A percentile compares a stretch with the other conserved stretches of the same genome.
These are phyloP conservation scores for Oscheius sp. DNA, from an alignment of 2,888 invertebrate species.

Conservation along the genomic window DNA sequence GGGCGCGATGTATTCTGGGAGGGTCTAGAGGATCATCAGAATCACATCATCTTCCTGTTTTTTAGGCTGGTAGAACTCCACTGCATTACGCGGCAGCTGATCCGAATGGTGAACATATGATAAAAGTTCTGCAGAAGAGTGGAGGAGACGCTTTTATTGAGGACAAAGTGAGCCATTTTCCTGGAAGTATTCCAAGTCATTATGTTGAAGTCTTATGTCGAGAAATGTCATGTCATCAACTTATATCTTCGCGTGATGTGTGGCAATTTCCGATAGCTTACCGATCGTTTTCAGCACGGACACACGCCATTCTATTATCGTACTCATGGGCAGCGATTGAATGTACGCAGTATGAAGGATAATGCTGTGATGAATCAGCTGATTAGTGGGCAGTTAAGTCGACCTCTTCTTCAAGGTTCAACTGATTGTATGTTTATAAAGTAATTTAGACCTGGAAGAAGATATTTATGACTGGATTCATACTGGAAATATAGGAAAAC, in stretches of 20 bases:
- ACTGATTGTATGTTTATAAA: too few relatives aligned
- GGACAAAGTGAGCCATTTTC: slow-evolving; percentile 59
- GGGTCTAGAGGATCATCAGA: background rate
- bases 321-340: slow-evolving; percentile 80
- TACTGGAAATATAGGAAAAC: slow-evolving; percentile 85
- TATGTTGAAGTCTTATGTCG: background rate
- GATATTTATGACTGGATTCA: slow-evolving; percentile 72
- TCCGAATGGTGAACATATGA: slow-evolving; percentile 70
- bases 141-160: slow-evolving; percentile 71
- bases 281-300: slow-evolving; percentile 79
- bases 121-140: slow-evolving; percentile 70
- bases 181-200: background rate
- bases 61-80: slow-evolving; percentile 69
- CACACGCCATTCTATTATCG: slow-evolving; percentile 84
- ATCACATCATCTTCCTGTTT: background rate
- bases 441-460: slow-evolving; percentile 70
- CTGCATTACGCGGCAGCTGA: slow-evolving; percentile 71
- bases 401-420: slow-evolving; percentile 68
- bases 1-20: too few relatives aligned
- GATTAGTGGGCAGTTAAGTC: slow-evolving; percentile 67
- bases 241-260: background rate
- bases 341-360: slow-evolving; percentile 72
- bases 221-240: background rate
- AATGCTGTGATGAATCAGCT: slow-evolving; percentile 67
- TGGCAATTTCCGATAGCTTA: background rate